phyloP scores from a whole-genome alignment of 23 tunicate species.

The Halocynthia aurantium region DNA sequence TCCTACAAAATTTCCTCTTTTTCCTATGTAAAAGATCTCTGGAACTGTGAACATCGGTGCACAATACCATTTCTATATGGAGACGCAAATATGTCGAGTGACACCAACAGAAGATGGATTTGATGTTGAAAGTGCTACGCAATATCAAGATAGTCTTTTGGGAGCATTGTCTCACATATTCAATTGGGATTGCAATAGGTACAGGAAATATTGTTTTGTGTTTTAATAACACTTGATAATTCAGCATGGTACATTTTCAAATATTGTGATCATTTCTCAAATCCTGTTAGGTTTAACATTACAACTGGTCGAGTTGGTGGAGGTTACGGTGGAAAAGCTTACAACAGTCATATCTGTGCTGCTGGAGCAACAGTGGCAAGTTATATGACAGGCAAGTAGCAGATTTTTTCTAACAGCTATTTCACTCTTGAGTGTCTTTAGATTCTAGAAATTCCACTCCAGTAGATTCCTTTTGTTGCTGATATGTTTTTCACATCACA shows the following conservation, averaged over 20 bases:
- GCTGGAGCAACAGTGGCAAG: constrained; percentile 64
- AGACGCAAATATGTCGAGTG: constrained; percentile 43
- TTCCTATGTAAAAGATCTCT: not conserved
- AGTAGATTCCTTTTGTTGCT: too few species aligned
- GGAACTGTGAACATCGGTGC: constrained; percentile 45
- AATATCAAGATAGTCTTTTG: constrained; percentile 40
- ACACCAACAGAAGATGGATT: constrained; percentile 76
- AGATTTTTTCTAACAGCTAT: not conserved
- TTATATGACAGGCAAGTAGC: constrained; percentile 34
- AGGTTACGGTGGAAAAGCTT: constrained; percentile 88
- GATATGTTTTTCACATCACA: too few species aligned
- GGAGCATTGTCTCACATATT: constrained; percentile 36
- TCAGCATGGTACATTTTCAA: too few species aligned
- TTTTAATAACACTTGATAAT: too few species aligned
- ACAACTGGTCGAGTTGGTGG: constrained; percentile 74
- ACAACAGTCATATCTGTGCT: constrained; percentile 44
- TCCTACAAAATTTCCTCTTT: not conserved
- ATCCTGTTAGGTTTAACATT: constrained; percentile 41
- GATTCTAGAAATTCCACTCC: not conserved
- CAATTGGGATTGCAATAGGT: constrained; percentile 24
- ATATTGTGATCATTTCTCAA: not conserved
- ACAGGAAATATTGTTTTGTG: not conserved
- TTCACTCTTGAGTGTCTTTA: not conserved
- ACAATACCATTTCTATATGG: constrained; percentile 95
- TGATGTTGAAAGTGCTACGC: constrained; percentile 53